Evolutionary conservation across 1,140 invertebrate species (phyloP).

Genomic region (Hyles euphorbiae): DNA sequence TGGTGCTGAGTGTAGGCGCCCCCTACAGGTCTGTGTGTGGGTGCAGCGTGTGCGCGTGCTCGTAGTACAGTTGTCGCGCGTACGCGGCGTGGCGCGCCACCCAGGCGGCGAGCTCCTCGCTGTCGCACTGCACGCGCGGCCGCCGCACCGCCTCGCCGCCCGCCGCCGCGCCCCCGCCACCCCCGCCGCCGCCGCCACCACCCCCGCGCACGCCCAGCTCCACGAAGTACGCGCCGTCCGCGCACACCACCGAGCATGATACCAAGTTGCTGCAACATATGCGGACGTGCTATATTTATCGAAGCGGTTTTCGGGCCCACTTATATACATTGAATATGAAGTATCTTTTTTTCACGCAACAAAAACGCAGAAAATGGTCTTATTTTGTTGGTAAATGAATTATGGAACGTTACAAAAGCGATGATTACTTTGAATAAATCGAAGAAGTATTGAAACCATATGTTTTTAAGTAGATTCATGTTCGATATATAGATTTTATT

Average conservation of each 20-base stretch:
- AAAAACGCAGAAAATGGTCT: too few relatives aligned
- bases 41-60: conserved; percentile 80
- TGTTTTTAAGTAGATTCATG: too few relatives aligned
- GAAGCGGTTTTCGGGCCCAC: too few relatives aligned
- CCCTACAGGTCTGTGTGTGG: conserved; percentile 40
- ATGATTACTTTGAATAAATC: too few relatives aligned
- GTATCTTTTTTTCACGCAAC: too few relatives aligned
- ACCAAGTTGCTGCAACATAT: conserved; percentile 74
- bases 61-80: conserved; percentile 90
- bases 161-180: conserved; percentile 79
- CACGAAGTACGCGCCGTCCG: conserved; percentile 81
- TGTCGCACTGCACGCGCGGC: conserved; percentile 90
- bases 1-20: not conserved
- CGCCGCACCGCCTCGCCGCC: conserved; percentile 76
- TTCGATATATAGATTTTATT: too few relatives aligned
- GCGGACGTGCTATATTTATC: conserved; percentile 16
- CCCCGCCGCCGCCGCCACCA: conserved; percentile 71
- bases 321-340: too few relatives aligned
- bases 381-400: too few relatives aligned
- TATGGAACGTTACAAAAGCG: too few relatives aligned
- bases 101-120: conserved; percentile 84
- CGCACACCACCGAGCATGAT: conserved; percentile 76
- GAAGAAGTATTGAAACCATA: too few relatives aligned
- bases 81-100: conserved; percentile 85
- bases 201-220: conserved; percentile 84